These are phyloP conservation scores for Mycalesis mineus DNA, from an alignment of 2,888 invertebrate species.

Conservation along the genomic window DNA sequence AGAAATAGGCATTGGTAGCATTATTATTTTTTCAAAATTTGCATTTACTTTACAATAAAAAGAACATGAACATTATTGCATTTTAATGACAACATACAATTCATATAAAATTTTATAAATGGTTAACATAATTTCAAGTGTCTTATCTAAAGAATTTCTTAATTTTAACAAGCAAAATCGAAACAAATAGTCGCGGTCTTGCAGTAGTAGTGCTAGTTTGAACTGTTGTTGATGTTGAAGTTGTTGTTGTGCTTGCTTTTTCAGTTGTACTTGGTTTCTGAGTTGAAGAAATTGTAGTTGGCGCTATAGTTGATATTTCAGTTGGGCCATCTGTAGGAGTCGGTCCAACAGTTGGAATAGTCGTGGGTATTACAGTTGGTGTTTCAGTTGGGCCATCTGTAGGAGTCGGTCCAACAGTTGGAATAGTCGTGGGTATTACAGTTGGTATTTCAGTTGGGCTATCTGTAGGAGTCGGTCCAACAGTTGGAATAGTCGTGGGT, in stretches of 20 bases:
- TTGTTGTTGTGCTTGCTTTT: neutral
- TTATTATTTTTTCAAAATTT: too few species aligned
- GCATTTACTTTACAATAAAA: too few species aligned
- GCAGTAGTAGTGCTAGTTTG: neutral
- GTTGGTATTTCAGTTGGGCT: neutral
- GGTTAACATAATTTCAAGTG: neutral
- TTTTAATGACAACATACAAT: too few species aligned
- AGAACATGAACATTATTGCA: too few species aligned
- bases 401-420: neutral
- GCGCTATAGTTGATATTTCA: neutral
- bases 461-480: neutral
- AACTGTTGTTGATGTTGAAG: neutral
- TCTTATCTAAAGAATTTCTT: conserved; percentile 2
- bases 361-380: neutral
- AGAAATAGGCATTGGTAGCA: too few species aligned
- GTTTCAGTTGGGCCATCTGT: neutral
- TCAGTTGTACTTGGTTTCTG: neutral
- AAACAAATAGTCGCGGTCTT: neutral
- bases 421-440: neutral
- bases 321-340: neutral
- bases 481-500: neutral
- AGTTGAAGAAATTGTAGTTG: neutral
- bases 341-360: neutral
- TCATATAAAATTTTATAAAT: neutral
- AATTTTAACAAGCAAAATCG: conserved; percentile 5